These are phyloP conservation scores for Andrena camellia DNA, from an alignment of 2,888 invertebrate genomes.

Conservation along the genomic window DNA sequence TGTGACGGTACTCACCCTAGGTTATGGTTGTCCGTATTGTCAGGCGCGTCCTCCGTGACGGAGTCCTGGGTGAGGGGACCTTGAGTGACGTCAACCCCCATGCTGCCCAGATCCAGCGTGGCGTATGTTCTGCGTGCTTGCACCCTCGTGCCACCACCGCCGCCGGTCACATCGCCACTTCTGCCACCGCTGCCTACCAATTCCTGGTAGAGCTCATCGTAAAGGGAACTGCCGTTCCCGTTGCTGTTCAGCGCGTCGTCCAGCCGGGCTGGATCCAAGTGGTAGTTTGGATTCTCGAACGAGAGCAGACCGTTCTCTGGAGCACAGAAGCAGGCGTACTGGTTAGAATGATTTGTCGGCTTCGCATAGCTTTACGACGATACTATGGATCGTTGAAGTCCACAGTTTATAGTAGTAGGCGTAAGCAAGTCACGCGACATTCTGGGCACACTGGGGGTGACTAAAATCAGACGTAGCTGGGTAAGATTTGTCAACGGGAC, in stretches of 20 bases:
- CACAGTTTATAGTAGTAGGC: no score
- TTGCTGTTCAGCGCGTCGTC: conserved; percentile 91
- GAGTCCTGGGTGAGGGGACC: conserved; percentile 87
- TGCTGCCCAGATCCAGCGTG: conserved; percentile 89
- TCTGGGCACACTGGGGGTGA: no score
- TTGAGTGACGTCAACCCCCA: conserved; percentile 90
- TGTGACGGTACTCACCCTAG: conserved; percentile 85
- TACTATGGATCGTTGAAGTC: not conserved
- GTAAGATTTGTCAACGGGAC: not conserved
- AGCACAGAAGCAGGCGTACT: conserved; percentile 78
- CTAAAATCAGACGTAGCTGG: not conserved
- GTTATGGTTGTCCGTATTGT: conserved; percentile 85
- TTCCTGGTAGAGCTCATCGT: conserved; percentile 90
- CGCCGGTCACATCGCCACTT: conserved; percentile 85
- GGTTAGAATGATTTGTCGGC: no score
- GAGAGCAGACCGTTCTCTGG: conserved; percentile 96
- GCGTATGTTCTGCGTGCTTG: conserved; percentile 88
- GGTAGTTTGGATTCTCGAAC: conserved; percentile 97
- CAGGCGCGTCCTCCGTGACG: conserved; percentile 83
- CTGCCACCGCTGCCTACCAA: conserved; percentile 85
- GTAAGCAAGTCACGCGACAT: no score
- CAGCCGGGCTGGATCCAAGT: conserved; percentile 91
- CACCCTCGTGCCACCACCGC: conserved; percentile 84
- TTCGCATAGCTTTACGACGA: not conserved
- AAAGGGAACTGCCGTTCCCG: conserved; percentile 87